Conservation (phyloP, 2,113 vertebrate genomes). For the Numida meleagris region DNA sequence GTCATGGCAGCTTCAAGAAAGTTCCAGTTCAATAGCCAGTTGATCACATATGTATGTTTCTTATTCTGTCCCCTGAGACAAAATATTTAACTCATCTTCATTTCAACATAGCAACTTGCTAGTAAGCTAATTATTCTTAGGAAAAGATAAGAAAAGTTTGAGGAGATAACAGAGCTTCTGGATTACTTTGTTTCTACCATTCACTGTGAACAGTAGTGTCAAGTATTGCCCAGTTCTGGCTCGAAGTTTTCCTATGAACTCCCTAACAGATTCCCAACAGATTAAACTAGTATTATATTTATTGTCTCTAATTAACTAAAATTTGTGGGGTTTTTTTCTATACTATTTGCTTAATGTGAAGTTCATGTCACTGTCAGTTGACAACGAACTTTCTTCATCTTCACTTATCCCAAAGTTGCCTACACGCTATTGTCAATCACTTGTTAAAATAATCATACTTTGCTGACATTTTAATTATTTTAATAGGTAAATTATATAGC, state of each 20-base stretch:
- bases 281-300: background rate
- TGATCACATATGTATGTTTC: background rate
- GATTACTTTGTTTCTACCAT: background rate
- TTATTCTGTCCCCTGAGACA: background rate
- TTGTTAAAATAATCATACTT: slow-evolving; percentile 9
- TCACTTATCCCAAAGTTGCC: background rate
- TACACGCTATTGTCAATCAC: background rate
- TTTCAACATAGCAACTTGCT: background rate
- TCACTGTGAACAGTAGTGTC: background rate
- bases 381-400: background rate
- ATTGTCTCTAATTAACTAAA: background rate
- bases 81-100: background rate
- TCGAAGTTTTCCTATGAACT: background rate
- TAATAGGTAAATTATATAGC: background rate
- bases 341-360: background rate
- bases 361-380: background rate
- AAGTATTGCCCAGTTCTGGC: background rate
- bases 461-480: slow-evolving; percentile 18
- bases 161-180: background rate
- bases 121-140: background rate
- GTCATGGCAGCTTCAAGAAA: background rate
- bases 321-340: background rate
- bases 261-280: background rate
- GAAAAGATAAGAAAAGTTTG: background rate
- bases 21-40: background rate